Base-by-base conservation (phyloP, 2,888 invertebrate species). In the Sphinx pinastri region DNA sequence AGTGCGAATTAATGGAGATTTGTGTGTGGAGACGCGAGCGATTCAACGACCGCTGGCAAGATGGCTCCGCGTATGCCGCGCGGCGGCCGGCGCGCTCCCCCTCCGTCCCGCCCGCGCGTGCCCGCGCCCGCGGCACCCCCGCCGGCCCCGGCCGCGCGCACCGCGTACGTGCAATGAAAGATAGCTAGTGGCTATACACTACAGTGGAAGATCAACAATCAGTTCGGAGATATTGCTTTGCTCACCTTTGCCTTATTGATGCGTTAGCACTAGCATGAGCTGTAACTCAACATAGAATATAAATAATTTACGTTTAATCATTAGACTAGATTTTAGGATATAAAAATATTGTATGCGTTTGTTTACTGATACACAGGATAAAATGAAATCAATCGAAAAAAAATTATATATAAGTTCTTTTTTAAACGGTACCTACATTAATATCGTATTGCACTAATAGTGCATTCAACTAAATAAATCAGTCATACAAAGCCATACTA, bases 91-190 rank as follows among this genome's bases (percentile, higher is more conserved):
- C 63, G 63, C 63, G 63, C 63, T 63, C 63, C 63, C 60, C 63
- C 63, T 63, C 63, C 63, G 63, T 63, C 63, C 63, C 63, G 63
- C 63, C 63, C 63, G 63, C 63, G 63, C 63, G 63, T 63, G 63
- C 63, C 63, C 63, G 63, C 63, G 63, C 63, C 63, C 63, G 63
- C 63, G 63, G 63, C 63, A 63, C 63, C 63, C 60, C 63, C 63
- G 63, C 63, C 63, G 19, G 63, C 63, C 49, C 84, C 82, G 90
- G 88, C 89, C 90, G 88, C 91, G 84, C 91, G 83, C 88, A 84
- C 86, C 90, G 88, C 90, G 90, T 93, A 93, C 94, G 93, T 94
- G 94, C 94, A 93, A 93, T 94, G 94, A 94, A 94, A 94, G 94
- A 94, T 94, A 94, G 94, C 92, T 91, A 89, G 83, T 85, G 84